Conservation (phyloP, 2,888 invertebrate genomes). For the Epiblema foenella region DNA sequence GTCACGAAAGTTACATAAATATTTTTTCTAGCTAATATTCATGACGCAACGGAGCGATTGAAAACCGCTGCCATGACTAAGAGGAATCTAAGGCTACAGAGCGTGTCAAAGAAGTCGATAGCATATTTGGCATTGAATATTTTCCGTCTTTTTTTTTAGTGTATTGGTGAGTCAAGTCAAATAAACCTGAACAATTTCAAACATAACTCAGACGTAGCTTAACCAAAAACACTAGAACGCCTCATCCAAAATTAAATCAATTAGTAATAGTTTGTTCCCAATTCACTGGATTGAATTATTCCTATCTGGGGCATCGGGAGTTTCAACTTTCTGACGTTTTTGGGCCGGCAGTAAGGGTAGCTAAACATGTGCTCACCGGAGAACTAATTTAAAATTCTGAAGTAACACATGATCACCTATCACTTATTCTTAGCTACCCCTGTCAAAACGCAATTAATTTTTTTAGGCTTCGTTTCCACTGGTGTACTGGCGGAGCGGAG, state of each 20-base stretch:
- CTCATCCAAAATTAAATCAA: conserved; percentile 35
- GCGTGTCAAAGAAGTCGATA: neutral
- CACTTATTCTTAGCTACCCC: too few species aligned
- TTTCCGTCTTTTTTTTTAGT: too few species aligned
- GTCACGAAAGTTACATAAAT: too few species aligned
- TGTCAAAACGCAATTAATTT: too few species aligned
- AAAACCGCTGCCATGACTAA: too few species aligned
- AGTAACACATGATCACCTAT: neutral
- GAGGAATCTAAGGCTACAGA: too few species aligned
- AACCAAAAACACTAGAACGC: conserved; percentile 29
- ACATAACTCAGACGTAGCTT: neutral
- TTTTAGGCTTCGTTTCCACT: too few species aligned
- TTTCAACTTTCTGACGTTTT: conserved; percentile 34
- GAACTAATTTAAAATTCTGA: neutral
- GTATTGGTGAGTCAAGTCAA: neutral
- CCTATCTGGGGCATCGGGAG: conserved; percentile 30
- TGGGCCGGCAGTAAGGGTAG: conserved; percentile 12
- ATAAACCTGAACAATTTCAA: neutral
- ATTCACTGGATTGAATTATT: conserved; percentile 37
- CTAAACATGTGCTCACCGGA: conserved; percentile 4
- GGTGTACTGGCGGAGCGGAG: too few species aligned
- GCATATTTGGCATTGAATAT: too few species aligned
- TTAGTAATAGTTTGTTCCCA: conserved; percentile 42
- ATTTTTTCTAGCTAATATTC: too few species aligned
- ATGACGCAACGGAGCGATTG: too few species aligned